Evolutionary conservation across 1,140 invertebrate species (phyloP).

Genomic region (Radopholus similis): DNA sequence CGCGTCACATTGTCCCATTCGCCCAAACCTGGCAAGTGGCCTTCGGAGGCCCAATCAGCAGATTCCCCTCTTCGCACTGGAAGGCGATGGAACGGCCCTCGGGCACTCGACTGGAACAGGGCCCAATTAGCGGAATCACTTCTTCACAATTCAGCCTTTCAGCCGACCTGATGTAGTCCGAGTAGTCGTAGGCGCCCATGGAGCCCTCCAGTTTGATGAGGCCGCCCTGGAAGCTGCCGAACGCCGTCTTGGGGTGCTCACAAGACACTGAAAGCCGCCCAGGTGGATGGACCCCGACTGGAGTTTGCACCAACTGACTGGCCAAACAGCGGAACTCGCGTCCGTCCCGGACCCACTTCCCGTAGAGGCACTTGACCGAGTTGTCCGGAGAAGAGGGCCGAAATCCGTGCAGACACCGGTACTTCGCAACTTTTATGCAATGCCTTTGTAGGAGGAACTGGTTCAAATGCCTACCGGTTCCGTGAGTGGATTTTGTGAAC

Average conservation of each 20-base stretch:
- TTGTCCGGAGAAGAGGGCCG: conserved; percentile 69
- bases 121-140: no score
- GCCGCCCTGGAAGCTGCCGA: conserved; percentile 79
- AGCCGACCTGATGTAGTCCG: conserved; percentile 77
- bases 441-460: conserved; percentile 74
- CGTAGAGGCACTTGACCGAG: conserved; percentile 79
- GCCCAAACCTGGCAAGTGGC: conserved; percentile 32
- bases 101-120: conserved; percentile 34
- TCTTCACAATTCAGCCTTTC: no score
- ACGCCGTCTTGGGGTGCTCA: conserved; percentile 71
- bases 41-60: conserved; percentile 44
- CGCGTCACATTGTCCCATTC: not conserved
- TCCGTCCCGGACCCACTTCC: conserved; percentile 66
- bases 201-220: conserved; percentile 88
- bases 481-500: conserved; percentile 89
- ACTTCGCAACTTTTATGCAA: conserved; percentile 85
- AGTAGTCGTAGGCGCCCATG: conserved; percentile 92
- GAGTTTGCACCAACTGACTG: conserved; percentile 34
- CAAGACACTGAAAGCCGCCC: conserved; percentile 73
- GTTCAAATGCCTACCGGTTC: conserved; percentile 85
- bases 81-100: conserved; percentile 91
- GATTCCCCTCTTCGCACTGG: conserved; percentile 75
- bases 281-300: not conserved
- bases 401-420: conserved; percentile 86
- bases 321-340: conserved; percentile 57